Evolutionary conservation across 2,888 invertebrate species (phyloP), one percentile per base, ranked within the genome.

Genomic region (Acleris cristana): DNA sequence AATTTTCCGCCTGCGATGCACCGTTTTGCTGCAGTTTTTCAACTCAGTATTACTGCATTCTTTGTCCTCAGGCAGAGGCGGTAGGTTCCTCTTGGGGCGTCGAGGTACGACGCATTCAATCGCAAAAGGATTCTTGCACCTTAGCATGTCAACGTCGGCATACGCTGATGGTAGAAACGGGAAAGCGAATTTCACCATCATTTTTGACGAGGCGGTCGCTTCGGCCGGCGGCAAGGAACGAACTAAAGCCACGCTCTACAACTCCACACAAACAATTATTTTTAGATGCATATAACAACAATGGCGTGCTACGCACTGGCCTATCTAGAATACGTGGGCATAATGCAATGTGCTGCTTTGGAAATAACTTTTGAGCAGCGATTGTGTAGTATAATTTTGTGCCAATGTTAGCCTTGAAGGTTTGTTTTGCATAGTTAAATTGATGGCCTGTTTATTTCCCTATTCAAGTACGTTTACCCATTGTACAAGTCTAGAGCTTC

Each of bases 1-100:
- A 70, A 86, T 81, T 70, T 88, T 87, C 49, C 86, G 82, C 67
- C 84, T 82, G 64, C 81, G 80, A 26, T 82, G 80, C 40, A 83
- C 80, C 65, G 80, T 73, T 68, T 84, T 82, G 67, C 76, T 85
- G 68, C 82, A 80, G 69, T 84, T 90, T 66, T 83, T 86, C 64
- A 88, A 72, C 57, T 90, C 90, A 0, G 74, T 79, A 65, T 80
- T 88, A 64, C 84, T 87, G 81, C 89, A 89, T 71, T 91, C 92
- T 70, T 87, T 88, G 72, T 91, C 91, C 71, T 92, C 92, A 0
- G 89, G 90, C 21, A 92, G 72, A 2, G 92, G 85, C 7, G 92
- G 86, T 4, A 92, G 74, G 49, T 79, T 82, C 48, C 89, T 80
- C 70, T 89, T 89, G 2, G 88, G 84, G 1, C 90, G 81, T 10